Evolutionary conservation across 92 coral and sea anemone species (phyloP).

Genomic region (Siderastrea siderea): DNA sequence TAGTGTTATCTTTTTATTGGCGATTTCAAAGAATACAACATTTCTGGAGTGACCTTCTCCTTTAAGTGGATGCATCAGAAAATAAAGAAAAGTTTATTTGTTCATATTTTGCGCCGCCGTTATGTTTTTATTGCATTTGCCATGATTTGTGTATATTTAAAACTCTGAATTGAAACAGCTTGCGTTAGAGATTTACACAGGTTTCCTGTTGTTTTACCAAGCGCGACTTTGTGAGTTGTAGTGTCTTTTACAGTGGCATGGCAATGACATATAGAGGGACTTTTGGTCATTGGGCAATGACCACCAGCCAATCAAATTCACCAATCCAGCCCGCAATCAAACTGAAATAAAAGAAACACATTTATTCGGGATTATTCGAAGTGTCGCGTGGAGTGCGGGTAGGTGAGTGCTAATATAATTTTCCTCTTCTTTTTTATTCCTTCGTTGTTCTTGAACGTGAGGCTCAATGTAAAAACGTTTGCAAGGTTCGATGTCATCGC

Average conservation of each 20-base stretch:
- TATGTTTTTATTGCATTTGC: not conserved
- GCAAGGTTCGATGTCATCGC: no score
- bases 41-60: no score
- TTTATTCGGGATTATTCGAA: not conserved
- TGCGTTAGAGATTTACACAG: slow-evolving; percentile 1
- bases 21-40: no score
- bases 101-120: not conserved
- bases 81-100: no score
- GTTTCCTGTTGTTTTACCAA: not conserved
- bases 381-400: not conserved
- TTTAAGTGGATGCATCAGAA: no score
- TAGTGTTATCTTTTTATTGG: no score
- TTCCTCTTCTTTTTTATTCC: not conserved
- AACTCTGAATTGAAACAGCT: slow-evolving; percentile 11
- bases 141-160: not conserved
- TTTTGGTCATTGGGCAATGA: not conserved
- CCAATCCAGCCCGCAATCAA: not conserved
- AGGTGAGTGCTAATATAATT: not conserved
- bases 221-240: not conserved
- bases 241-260: not conserved
- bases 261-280: not conserved
- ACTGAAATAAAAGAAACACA: no score
- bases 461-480: no score
- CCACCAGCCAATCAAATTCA: not conserved
- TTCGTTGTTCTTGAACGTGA: not conserved